Conservation (phyloP, 2,113 vertebrate genomes). For the Apistogramma diplotaenia region DNA sequence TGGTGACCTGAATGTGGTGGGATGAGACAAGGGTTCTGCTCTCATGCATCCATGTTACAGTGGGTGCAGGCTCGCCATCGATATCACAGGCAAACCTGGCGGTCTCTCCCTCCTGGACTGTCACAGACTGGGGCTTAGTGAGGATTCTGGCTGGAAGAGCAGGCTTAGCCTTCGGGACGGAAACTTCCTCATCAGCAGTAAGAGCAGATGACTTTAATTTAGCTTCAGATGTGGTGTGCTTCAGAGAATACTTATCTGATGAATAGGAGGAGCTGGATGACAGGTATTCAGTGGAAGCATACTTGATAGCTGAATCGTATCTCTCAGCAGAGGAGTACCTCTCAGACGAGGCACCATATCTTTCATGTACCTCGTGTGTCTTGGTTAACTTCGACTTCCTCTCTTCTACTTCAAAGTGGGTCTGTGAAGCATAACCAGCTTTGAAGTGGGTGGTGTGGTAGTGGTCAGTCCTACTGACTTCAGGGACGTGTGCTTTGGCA, state of each 20-base stretch:
- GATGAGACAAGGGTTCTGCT: constrained; percentile 81
- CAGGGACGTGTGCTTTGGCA: constrained; percentile 83
- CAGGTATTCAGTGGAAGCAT: constrained; percentile 72
- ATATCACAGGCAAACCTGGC: constrained; percentile 92
- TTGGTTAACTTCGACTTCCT: constrained; percentile 84
- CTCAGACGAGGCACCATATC: constrained; percentile 78
- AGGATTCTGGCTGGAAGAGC: constrained; percentile 89
- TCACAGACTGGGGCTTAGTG: constrained; percentile 91
- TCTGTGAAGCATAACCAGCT: constrained; percentile 85
- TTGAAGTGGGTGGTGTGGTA: constrained; percentile 89
- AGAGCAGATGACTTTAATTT: constrained; percentile 74
- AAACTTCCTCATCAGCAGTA: constrained; percentile 76
- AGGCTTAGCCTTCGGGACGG: constrained; percentile 82
- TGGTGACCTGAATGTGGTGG: constrained; percentile 81
- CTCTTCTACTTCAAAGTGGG: constrained; percentile 84
- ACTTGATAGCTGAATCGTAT: constrained; percentile 71
- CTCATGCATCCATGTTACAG: constrained; percentile 85
- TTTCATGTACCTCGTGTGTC: constrained; percentile 83
- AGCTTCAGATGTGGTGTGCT: constrained; percentile 66
- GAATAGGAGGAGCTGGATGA: constrained; percentile 74
- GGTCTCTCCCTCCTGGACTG: constrained; percentile 85
- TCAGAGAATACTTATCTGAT: constrained; percentile 59
- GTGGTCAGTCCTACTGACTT: constrained; percentile 86
- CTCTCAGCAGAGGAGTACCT: constrained; percentile 75
- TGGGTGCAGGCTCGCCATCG: constrained; percentile 91